Evolutionary conservation across 2,113 vertebrate species (phyloP).

Genomic region (Nasalis larvatus): DNA sequence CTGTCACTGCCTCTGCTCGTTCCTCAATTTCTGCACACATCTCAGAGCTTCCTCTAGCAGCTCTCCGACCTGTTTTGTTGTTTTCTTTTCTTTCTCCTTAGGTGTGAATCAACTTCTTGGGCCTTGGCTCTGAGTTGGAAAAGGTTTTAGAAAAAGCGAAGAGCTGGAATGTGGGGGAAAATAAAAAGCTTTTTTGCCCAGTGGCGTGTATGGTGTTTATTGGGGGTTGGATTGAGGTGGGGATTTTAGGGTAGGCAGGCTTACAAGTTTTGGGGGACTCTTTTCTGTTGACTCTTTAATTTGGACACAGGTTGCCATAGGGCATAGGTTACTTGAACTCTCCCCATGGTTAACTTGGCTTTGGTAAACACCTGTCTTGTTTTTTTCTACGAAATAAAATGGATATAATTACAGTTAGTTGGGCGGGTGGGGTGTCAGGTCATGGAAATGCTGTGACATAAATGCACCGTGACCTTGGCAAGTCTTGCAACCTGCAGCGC

Average conservation of each 20-base stretch:
- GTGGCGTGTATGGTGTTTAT: conserved; percentile 20
- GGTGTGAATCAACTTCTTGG: conserved; percentile 60
- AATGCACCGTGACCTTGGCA: conserved; percentile 27
- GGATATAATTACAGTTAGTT: background rate
- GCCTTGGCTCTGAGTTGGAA: conserved; percentile 56
- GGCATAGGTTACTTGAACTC: background rate
- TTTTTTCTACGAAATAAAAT: conserved; percentile 1
- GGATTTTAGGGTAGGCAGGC: background rate
- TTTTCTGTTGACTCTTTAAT: background rate
- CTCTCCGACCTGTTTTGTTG: background rate
- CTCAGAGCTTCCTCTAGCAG: background rate
- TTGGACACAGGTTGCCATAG: conserved; percentile 11
- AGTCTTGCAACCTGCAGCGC: background rate
- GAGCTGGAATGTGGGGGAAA: conserved; percentile 41
- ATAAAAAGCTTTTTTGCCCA: conserved; percentile 62
- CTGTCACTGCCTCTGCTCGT: background rate
- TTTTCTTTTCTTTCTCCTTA: conserved; percentile 24
- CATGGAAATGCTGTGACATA: background rate
- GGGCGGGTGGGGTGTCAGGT: background rate
- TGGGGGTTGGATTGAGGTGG: conserved; percentile 12
- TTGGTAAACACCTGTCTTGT: conserved; percentile 20
- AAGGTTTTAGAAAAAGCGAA: conserved; percentile 44
- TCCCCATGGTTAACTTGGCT: background rate
- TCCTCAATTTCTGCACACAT: background rate
- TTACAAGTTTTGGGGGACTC: background rate